phyloP scores from a whole-genome alignment of 92 coral and sea anemone genomes.

The Virgularia gustaviana region DNA sequence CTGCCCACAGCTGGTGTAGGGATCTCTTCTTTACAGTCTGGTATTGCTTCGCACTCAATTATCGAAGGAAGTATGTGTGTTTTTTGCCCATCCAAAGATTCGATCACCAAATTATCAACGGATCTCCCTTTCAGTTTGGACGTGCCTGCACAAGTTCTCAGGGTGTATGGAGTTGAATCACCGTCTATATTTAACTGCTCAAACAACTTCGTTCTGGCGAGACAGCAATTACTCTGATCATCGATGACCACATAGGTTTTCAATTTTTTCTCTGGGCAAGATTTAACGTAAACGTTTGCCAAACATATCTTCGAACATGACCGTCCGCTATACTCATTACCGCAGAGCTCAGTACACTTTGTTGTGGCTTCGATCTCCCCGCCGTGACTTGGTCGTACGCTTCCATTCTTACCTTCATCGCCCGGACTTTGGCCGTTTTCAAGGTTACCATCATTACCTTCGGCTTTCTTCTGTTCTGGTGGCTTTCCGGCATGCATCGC shows the following conservation, averaged over 20 bases:
- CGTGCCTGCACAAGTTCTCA: constrained; percentile 46
- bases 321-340: constrained; percentile 13
- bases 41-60: constrained; percentile 42
- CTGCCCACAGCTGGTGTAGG: constrained; percentile 42
- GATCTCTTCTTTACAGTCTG: constrained; percentile 48
- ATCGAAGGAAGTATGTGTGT: constrained; percentile 19
- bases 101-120: constrained; percentile 43
- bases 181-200: constrained; percentile 31
- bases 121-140: constrained; percentile 45
- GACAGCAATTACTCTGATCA: constrained; percentile 52
- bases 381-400: constrained; percentile 36
- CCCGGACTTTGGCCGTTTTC: not conserved
- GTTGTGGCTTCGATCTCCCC: constrained; percentile 36
- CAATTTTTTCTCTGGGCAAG: constrained; percentile 37
- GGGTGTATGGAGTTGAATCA: constrained; percentile 41
- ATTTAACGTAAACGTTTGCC: constrained; percentile 38
- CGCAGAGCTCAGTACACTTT: constrained; percentile 53
- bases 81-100: constrained; percentile 23
- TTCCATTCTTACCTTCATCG: not conserved
- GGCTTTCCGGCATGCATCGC: constrained; percentile 34
- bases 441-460: not conserved
- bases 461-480: not conserved
- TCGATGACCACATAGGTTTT: no score
- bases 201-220: constrained; percentile 42
- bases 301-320: constrained; percentile 57